Percentiles rank a stretch among this genome's conserved stretches.
Conservation (phyloP, 2,113 vertebrate genomes). For the Zeus faber region DNA sequence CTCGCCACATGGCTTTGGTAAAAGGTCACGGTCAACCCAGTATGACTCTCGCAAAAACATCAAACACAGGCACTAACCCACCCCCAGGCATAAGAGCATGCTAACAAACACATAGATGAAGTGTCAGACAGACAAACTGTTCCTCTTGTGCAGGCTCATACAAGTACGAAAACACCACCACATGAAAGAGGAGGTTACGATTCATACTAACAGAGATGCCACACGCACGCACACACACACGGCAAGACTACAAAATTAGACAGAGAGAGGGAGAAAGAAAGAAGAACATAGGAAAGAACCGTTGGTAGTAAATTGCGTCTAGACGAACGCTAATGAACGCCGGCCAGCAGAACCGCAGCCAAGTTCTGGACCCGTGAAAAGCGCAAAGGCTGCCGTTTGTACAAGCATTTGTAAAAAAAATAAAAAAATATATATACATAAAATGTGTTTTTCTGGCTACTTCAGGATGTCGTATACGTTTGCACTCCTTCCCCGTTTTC, state of each 20-base stretch:
- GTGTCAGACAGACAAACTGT: conserved; percentile 31
- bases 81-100: neutral
- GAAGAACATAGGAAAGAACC: conserved; percentile 38
- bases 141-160: conserved; percentile 30
- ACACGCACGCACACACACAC: conserved; percentile 1
- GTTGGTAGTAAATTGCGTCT: conserved; percentile 59
- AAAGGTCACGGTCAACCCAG: conserved; percentile 69
- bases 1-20: conserved; percentile 48
- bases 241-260: too few species aligned
- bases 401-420: too few species aligned
- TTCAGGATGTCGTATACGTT: too few species aligned
- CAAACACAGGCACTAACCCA: conserved; percentile 37
- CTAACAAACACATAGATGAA: conserved; percentile 16
- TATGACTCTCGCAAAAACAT: conserved; percentile 48
- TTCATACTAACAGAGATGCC: conserved; percentile 23
- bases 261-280: neutral
- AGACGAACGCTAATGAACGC: conserved; percentile 62
- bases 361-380: conserved; percentile 49
- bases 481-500: too few species aligned
- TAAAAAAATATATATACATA: too few species aligned
- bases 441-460: too few species aligned
- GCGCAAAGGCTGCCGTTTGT: too few species aligned
- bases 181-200: conserved; percentile 39
- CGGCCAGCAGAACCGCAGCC: conserved; percentile 28
- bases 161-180: conserved; percentile 32